phyloP scores from a whole-genome alignment of 2,797 vertebrate genomes.

The Taenioides sp. region DNA sequence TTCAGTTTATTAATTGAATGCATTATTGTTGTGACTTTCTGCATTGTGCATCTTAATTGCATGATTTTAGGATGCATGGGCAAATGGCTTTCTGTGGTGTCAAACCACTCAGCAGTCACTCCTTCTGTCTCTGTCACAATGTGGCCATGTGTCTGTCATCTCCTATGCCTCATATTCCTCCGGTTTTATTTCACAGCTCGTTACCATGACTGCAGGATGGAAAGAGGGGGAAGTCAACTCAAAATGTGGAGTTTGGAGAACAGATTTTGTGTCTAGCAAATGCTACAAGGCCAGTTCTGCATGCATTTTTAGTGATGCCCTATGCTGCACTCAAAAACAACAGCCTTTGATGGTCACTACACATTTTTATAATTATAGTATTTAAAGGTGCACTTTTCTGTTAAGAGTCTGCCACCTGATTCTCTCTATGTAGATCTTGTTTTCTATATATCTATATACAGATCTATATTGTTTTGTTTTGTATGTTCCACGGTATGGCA shows the following conservation, averaged over 20 bases:
- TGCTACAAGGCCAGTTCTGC: slow-evolving; percentile 32
- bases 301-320: slow-evolving; percentile 37
- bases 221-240: slow-evolving; percentile 47
- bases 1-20: slow-evolving; percentile 5
- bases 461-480: background rate
- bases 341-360: slow-evolving; percentile 38
- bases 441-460: no score
- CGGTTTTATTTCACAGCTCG: slow-evolving; percentile 71
- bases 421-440: background rate
- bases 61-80: slow-evolving; percentile 43
- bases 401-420: background rate
- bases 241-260: slow-evolving; percentile 59
- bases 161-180: slow-evolving; percentile 61
- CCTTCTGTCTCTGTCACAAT: slow-evolving; percentile 68
- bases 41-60: slow-evolving; percentile 52
- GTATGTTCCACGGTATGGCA: background rate
- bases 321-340: slow-evolving; percentile 37
- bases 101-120: slow-evolving; percentile 54
- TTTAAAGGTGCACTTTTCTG: background rate
- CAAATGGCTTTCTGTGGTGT: slow-evolving; percentile 63
- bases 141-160: slow-evolving; percentile 73
- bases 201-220: slow-evolving; percentile 74
- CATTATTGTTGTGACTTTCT: slow-evolving; percentile 49
- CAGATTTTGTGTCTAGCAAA: slow-evolving; percentile 59
- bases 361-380: background rate